phyloP scores from a whole-genome alignment of 2,888 invertebrate species.

The Invenusta paracnida region DNA sequence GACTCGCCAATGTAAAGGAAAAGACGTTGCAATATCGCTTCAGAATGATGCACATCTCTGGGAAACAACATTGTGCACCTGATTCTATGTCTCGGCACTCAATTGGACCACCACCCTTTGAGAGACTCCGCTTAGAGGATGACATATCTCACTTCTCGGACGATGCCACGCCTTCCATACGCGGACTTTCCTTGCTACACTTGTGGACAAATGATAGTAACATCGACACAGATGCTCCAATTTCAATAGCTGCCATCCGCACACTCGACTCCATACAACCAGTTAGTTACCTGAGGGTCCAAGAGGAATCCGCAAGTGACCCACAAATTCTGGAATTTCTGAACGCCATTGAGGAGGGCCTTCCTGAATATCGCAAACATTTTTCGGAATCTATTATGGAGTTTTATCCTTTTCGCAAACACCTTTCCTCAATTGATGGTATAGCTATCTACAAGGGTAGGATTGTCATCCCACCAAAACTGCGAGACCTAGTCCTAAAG shows the following conservation, averaged over 20 bases:
- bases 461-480: background rate
- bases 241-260: background rate
- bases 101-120: background rate
- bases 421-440: background rate
- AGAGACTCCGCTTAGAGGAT: background rate
- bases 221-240: background rate
- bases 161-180: background rate
- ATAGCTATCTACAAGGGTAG: background rate
- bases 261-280: background rate
- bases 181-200: background rate
- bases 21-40: conserved; percentile 10
- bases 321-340: background rate
- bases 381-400: conserved; percentile 43
- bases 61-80: background rate
- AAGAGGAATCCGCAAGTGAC: background rate
- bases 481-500: background rate
- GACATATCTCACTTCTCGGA: background rate
- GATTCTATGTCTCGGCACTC: background rate
- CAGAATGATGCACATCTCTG: conserved; percentile 20
- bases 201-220: background rate
- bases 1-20: conserved; percentile 16
- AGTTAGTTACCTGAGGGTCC: conserved; percentile 24
- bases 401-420: conserved; percentile 48
- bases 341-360: background rate
- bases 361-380: background rate